Evolutionary conservation across 2,113 vertebrate species (phyloP).

Genomic region (Gasterosteus aculeatus): DNA sequence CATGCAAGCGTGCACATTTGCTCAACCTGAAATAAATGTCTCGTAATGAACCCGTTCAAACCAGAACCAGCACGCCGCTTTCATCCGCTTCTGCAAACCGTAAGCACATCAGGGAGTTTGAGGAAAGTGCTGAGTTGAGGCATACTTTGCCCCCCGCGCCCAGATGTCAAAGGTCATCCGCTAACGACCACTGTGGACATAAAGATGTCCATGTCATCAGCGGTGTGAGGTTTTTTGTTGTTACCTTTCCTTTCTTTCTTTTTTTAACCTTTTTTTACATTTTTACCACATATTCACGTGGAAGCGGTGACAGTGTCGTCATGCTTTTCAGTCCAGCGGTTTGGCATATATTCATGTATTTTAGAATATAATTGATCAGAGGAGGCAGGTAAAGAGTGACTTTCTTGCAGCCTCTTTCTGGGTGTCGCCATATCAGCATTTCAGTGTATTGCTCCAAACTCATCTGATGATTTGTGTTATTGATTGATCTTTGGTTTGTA

Average conservation of each 20-base stretch:
- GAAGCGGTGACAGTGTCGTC: background rate
- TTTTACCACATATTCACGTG: constrained; percentile 11
- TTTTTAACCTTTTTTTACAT: constrained; percentile 7
- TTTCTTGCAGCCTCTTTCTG: background rate
- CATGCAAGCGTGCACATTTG: constrained; percentile 27
- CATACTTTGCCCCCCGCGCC: background rate
- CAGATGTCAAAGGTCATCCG: constrained; percentile 33
- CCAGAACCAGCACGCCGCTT: background rate
- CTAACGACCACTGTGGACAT: constrained; percentile 26
- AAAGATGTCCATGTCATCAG: constrained; percentile 43
- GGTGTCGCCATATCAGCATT: background rate
- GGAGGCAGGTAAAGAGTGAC: background rate
- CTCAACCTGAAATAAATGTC: background rate
- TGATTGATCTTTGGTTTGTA: background rate
- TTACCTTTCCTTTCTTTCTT: constrained; percentile 7
- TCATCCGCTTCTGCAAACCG: background rate
- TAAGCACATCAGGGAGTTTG: background rate
- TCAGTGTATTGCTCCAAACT: background rate
- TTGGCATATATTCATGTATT: background rate
- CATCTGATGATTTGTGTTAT: background rate
- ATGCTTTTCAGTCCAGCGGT: background rate
- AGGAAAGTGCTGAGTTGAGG: constrained; percentile 28
- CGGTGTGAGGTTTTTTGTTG: background rate
- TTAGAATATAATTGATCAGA: background rate
- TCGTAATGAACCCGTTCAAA: background rate